Percentiles rank a stretch among this genome's conserved stretches.
These are phyloP conservation scores for Craterocephalus amniculus DNA, from an alignment of 2,797 vertebrate genomes.

Conservation along the genomic window DNA sequence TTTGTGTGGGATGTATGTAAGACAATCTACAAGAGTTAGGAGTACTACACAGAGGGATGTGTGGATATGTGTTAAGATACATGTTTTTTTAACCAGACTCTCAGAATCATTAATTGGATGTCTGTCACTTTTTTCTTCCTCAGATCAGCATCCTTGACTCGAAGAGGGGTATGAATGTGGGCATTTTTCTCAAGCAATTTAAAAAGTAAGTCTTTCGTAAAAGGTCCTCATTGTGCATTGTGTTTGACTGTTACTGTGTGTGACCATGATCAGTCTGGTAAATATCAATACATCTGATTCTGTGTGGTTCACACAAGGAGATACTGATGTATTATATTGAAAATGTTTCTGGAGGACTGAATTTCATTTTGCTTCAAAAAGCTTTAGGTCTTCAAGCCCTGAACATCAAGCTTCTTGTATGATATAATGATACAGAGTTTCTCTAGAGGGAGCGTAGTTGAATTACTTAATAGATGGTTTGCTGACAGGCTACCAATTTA, in stretches of 20 bases:
- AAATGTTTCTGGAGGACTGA: not conserved
- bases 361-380: not conserved
- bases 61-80: not conserved
- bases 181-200: conserved; percentile 98
- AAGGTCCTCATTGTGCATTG: not conserved
- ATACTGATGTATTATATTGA: not conserved
- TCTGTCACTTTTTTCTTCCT: conserved; percentile 54
- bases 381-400: not conserved
- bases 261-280: not conserved
- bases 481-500: not conserved
- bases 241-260: not conserved
- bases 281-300: not conserved
- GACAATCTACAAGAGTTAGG: conserved; percentile 3
- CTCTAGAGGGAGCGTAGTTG: not conserved
- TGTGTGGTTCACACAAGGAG: not conserved
- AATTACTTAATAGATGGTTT: not conserved
- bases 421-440: not conserved
- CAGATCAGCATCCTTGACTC: conserved; percentile 95
- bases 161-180: conserved; percentile 98
- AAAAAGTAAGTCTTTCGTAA: conserved; percentile 89
- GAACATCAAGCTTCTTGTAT: not conserved
- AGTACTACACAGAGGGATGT: not conserved
- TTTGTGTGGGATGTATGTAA: conserved; percentile 7
- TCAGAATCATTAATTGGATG: not conserved
- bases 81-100: not conserved